Base-by-base conservation (phyloP, 2,888 invertebrate genomes). In the Pycnomerus fuliginosus region DNA sequence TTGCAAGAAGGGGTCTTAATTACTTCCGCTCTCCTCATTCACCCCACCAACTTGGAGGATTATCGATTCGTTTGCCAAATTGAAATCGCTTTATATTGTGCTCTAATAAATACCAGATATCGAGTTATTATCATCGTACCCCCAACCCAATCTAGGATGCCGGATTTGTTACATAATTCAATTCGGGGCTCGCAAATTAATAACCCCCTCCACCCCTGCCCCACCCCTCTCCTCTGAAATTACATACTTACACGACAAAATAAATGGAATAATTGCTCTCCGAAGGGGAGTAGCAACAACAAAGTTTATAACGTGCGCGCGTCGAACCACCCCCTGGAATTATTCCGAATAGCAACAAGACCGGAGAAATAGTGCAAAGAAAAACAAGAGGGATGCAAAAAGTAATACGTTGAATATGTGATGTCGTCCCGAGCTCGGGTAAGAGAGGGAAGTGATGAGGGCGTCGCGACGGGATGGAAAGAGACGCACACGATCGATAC, bases 371-470 rank as follows among this genome's bases (percentile, higher is more conserved):
- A 62, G 62, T 67, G 64, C 61, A 64, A 67, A 65, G 65, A 68
- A 66, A 68, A 70, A 67, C 65, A 68, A 67, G 61, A 53, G 56
- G 55, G 53, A 64, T 61, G 62, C 61, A 69, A 71, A 72, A 72
- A 72, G 72, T 71, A 72, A 71, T 72, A 71, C 68, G 71, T 69
- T 72, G 72, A 72, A 72, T 73, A 73, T 72, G 73, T 72, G 71
- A 71, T 70, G 70, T 69, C 65, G 67, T 67, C 64, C 64, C 64
- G 65, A 60, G 54, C 58, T 60, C 56, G 58, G 48, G 58, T 57
- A 55, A 63, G 57, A 57, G 61, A 61, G 54, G 51, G 60, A 60
- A 55, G 56, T 55, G 58, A 25, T n/a, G 56, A 37, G 47, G 56
- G 49, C 34, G 50, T 46, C 48, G 44, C 44, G 49, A 60, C 58